Percentiles rank a stretch among this genome's conserved stretches.
These are phyloP conservation scores for Sarcophilus harrisii DNA, from an alignment of 2,797 vertebrate genomes.

Conservation along the genomic window DNA sequence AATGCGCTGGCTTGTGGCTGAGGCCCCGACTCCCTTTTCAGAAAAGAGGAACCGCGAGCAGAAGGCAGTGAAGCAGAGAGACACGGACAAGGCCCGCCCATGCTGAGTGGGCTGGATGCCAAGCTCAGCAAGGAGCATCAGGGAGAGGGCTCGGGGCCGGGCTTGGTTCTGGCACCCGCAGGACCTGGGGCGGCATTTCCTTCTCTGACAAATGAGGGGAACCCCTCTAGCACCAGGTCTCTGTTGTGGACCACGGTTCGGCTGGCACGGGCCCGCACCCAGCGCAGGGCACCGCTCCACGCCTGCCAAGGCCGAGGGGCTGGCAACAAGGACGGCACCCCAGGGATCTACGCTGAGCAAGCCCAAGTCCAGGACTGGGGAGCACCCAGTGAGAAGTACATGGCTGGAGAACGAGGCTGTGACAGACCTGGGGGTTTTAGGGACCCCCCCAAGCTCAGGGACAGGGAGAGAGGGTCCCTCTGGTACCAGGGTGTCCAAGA, in stretches of 20 bases:
- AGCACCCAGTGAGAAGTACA: not conserved
- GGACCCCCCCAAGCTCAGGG: not conserved
- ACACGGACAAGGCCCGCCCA: not conserved
- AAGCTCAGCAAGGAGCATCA: not conserved
- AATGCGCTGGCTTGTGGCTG: not conserved
- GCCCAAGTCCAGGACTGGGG: not conserved
- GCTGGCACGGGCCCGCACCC: not conserved
- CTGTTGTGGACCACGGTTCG: rapidly evolving
- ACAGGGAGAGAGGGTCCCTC: no score
- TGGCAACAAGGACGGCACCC: not conserved
- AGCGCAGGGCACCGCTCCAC: not conserved
- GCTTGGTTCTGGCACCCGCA: not conserved
- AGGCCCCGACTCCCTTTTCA: not conserved
- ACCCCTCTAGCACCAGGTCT: not conserved
- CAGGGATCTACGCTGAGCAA: not conserved
- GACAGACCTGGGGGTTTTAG: not conserved
- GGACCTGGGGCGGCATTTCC: no score
- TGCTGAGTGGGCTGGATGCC: not conserved
- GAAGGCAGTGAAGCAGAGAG: not conserved
- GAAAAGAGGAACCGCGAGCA: not conserved
- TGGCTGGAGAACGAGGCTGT: not conserved
- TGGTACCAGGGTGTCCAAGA: not conserved
- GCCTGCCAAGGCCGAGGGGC: not conserved
- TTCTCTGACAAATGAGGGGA: not conserved
- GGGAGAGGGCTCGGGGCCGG: not conserved